Percentiles rank a stretch among this genome's conserved stretches.
Evolutionary conservation across 2,113 vertebrate genomes (phyloP).

Genomic region (Opisthocomus hoazin): DNA sequence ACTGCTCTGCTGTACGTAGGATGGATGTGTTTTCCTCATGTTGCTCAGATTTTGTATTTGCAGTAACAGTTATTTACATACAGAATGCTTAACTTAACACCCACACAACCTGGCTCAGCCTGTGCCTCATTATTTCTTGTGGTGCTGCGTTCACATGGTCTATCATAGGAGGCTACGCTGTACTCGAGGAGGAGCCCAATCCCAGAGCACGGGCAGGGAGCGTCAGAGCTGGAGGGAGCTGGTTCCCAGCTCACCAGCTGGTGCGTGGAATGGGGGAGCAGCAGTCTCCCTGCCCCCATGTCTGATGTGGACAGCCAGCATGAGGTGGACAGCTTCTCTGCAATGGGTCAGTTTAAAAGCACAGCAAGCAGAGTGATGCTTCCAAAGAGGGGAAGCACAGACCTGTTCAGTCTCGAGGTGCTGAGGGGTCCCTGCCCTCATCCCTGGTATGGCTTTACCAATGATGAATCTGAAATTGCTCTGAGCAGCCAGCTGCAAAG

Average conservation of each 20-base stretch:
- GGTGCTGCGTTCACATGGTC: accelerated
- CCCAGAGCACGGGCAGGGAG: neutral
- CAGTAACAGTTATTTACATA: neutral
- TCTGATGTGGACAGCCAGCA: neutral
- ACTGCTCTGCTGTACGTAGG: neutral
- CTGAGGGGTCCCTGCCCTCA: neutral
- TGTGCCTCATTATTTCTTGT: neutral
- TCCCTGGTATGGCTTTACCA: neutral
- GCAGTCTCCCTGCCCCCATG: accelerated
- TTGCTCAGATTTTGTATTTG: conserved; percentile 9
- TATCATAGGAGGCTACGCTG: accelerated
- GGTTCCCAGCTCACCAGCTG: neutral
- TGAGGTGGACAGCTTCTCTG: accelerated
- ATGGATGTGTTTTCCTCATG: neutral
- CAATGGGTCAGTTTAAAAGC: neutral
- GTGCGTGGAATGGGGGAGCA: neutral
- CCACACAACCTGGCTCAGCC: neutral
- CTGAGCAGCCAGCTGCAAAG: neutral
- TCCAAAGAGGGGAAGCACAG: neutral
- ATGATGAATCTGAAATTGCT: neutral
- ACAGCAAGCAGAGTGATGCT: neutral
- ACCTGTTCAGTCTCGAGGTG: neutral
- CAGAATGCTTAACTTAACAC: neutral
- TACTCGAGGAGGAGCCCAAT: neutral
- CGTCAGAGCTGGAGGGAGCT: neutral